Evolutionary conservation across 2,797 vertebrate species (phyloP).

Genomic region (Pitangus sulphuratus): DNA sequence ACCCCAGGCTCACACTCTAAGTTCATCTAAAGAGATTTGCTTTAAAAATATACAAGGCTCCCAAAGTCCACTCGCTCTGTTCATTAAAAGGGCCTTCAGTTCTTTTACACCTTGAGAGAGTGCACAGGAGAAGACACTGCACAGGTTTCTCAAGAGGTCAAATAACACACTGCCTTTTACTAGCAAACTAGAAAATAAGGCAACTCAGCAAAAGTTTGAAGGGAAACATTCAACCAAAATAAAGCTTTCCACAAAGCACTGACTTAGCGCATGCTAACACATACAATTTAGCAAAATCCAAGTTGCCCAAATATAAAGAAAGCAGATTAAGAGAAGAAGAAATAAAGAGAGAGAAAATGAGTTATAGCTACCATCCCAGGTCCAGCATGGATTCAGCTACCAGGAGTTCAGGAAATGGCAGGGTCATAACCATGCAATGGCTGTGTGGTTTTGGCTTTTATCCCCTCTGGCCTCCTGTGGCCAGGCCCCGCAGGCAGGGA

Average conservation of each 20-base stretch:
- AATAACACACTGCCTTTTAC: neutral
- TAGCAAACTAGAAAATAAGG: neutral
- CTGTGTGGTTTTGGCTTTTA: neutral
- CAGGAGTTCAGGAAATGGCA: neutral
- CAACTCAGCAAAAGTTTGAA: neutral
- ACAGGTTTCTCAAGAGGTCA: neutral
- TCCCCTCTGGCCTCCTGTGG: neutral
- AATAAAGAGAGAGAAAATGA: neutral
- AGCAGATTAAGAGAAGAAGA: neutral
- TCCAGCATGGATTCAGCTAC: neutral
- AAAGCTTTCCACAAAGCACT: neutral
- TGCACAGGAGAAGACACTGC: neutral
- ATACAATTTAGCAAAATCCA: neutral
- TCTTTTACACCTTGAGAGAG: neutral
- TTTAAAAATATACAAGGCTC: neutral
- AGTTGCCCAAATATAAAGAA: neutral
- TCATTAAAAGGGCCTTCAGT: neutral
- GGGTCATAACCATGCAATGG: neutral
- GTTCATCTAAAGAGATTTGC: neutral
- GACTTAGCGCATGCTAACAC: neutral
- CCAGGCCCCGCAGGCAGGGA: too few species aligned
- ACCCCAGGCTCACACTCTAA: neutral
- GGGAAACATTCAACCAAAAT: neutral
- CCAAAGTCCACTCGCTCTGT: neutral
- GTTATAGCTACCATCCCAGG: neutral